Evolutionary conservation across 1,140 invertebrate genomes (phyloP).

Genomic region (Macrobrachium nipponense): DNA sequence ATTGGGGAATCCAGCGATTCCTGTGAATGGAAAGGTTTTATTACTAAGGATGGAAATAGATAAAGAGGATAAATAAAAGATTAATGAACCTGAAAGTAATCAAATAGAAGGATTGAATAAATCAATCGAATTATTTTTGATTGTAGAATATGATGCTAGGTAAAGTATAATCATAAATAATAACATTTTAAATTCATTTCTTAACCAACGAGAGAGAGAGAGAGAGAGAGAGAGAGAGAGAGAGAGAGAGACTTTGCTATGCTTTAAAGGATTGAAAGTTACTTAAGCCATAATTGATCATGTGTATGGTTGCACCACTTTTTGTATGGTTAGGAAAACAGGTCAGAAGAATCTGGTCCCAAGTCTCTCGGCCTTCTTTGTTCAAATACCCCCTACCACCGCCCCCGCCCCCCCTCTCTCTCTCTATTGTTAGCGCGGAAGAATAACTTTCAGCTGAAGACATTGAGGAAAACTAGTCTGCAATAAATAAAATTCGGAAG

Average conservation of each 20-base stretch:
- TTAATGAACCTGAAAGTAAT: background rate
- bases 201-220: background rate
- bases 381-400: background rate
- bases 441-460: background rate
- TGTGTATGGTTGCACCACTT: too few relatives aligned
- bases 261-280: too few relatives aligned
- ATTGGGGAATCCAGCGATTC: constrained; percentile 4
- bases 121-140: background rate
- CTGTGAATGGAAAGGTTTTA: background rate
- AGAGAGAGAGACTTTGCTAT: background rate
- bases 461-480: too few relatives aligned
- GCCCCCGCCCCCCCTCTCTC: constrained; percentile 8
- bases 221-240: constrained; percentile 29
- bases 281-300: too few relatives aligned
- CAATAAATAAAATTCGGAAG: too few relatives aligned
- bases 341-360: background rate
- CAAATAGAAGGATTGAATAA: background rate
- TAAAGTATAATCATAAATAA: too few relatives aligned
- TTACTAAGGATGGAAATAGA: background rate
- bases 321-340: too few relatives aligned
- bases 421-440: background rate
- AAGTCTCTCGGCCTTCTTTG: background rate
- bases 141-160: background rate
- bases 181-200: too few relatives aligned
- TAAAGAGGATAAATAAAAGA: background rate